These are phyloP conservation scores for Ellobius talpinus DNA, from an alignment of 2,113 vertebrate species.

Conservation along the genomic window DNA sequence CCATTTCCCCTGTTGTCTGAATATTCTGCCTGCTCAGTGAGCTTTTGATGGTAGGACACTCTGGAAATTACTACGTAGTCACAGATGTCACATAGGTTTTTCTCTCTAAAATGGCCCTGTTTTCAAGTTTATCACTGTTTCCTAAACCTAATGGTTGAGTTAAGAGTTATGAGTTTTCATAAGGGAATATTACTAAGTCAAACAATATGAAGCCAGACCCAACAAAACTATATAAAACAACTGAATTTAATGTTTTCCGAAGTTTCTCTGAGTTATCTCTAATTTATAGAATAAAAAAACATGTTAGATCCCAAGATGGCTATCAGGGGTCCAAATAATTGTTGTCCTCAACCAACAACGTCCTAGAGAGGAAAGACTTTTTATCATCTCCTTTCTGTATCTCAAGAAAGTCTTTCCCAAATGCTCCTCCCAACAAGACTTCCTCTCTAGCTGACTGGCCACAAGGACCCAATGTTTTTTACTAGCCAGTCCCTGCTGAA, in stretches of 20 bases:
- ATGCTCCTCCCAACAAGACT: neutral
- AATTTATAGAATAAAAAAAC: neutral
- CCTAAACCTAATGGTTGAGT: conserved; percentile 11
- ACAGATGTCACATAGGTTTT: neutral
- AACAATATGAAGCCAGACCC: conserved; percentile 27
- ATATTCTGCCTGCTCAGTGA: conserved; percentile 1
- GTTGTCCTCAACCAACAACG: neutral
- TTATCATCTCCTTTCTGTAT: neutral
- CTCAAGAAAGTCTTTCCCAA: neutral
- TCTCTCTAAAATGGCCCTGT: conserved; percentile 12
- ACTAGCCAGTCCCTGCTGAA: neutral
- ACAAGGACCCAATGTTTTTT: conserved; percentile 12
- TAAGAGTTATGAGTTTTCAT: conserved; percentile 22
- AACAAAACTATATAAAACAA: conserved; percentile 34
- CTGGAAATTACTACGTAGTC: conserved; percentile 39
- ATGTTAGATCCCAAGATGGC: neutral
- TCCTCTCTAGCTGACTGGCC: neutral
- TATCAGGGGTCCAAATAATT: neutral
- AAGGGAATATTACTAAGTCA: conserved; percentile 15
- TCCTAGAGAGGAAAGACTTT: neutral
- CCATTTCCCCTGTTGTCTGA: conserved; percentile 28
- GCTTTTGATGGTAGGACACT: conserved; percentile 18
- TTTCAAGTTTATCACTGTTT: neutral
- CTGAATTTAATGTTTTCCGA: neutral
- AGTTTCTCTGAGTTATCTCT: neutral